These are phyloP conservation scores for Tenthredo amoena DNA, from an alignment of 2,888 invertebrate species.

Conservation along the genomic window DNA sequence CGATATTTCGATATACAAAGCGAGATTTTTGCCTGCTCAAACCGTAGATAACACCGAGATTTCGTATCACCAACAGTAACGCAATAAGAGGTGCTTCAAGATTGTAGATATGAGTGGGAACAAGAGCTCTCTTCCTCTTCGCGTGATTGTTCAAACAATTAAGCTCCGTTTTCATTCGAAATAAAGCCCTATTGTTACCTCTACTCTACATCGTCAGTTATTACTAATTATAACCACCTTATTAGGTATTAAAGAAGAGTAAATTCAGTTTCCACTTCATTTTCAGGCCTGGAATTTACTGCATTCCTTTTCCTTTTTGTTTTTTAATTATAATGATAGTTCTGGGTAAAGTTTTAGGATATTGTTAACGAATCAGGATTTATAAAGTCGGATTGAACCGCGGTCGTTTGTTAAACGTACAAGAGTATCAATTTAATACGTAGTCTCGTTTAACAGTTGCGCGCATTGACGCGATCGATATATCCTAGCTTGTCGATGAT, in stretches of 20 bases:
- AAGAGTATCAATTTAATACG: conserved; percentile 5
- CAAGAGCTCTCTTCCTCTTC: conserved; percentile 25
- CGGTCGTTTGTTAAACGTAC: background rate
- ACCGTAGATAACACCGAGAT: background rate
- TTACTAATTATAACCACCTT: background rate
- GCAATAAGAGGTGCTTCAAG: background rate
- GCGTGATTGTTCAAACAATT: conserved; percentile 7
- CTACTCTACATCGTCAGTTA: background rate
- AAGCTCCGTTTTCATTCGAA: conserved; percentile 13
- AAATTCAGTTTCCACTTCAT: background rate
- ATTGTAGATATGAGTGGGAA: conserved; percentile 21
- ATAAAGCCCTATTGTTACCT: background rate
- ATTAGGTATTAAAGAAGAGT: background rate
- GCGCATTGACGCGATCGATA: conserved; percentile 17
- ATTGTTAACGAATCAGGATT: background rate
- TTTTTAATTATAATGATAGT: background rate
- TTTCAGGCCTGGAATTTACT: background rate
- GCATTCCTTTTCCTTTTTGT: background rate
- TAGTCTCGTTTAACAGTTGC: background rate
- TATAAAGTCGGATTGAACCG: background rate
- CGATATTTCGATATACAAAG: background rate
- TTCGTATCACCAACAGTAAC: background rate
- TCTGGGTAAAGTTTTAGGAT: background rate
- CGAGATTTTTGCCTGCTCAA: background rate
- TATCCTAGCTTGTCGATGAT: conserved; percentile 31